A percentile compares a stretch with the other conserved stretches of the same genome.
Evolutionary conservation across 2,888 invertebrate species (phyloP).

Genomic region (Stenotaenia linearis): DNA sequence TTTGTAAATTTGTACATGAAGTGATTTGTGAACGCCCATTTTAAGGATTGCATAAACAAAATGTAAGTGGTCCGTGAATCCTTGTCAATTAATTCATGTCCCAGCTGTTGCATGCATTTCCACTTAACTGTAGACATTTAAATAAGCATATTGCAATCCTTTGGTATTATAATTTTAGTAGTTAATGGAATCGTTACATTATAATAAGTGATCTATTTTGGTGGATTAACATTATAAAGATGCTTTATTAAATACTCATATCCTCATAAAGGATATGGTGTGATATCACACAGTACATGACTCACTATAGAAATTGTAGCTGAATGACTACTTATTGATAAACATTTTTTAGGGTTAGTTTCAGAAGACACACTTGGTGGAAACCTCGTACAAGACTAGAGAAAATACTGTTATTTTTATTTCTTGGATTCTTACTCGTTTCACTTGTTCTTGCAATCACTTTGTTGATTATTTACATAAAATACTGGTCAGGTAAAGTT

Average conservation of each 20-base stretch:
- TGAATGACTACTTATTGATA: not conserved
- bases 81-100: not conserved
- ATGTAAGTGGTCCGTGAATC: constrained; percentile 1
- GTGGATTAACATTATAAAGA: too few relatives aligned
- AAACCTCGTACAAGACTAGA: not conserved
- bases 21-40: too few relatives aligned
- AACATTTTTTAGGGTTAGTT: not conserved
- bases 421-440: not conserved
- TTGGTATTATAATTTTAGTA: too few relatives aligned
- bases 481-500: not conserved
- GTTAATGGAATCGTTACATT: too few relatives aligned
- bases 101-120: too few relatives aligned
- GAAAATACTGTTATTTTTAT: not conserved
- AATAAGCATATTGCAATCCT: not conserved
- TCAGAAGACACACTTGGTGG: constrained; percentile 17
- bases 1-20: too few relatives aligned
- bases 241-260: too few relatives aligned
- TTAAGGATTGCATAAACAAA: not conserved
- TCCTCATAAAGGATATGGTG: too few relatives aligned
- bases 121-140: not conserved
- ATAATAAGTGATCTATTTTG: too few relatives aligned
- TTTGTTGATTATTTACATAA: not conserved
- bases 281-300: too few relatives aligned
- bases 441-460: not conserved
- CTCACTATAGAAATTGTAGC: too few relatives aligned